Evolutionary conservation across 1,140 invertebrate species (phyloP).

Genomic region (Tribolium madens): DNA sequence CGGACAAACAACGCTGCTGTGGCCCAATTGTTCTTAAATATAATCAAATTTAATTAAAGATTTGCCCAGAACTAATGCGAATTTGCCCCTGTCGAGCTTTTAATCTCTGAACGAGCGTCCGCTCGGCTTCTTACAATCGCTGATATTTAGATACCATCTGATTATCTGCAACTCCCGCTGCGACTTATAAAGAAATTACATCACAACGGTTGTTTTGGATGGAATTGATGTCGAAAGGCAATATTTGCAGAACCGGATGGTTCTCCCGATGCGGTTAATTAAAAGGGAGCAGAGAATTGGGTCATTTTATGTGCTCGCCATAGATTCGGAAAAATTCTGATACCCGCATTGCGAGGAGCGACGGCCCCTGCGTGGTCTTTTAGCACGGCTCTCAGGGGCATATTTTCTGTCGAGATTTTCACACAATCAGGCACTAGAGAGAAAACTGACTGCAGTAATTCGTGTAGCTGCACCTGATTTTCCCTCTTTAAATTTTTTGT

Average conservation of each 20-base stretch:
- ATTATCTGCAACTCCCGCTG: neutral
- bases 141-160: conserved; percentile 3
- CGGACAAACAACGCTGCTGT: conserved; percentile 46
- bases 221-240: neutral
- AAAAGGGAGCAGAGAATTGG: conserved; percentile 6
- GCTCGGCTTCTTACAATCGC: neutral
- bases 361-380: conserved; percentile 10
- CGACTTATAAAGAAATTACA: conserved; percentile 11
- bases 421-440: conserved; percentile 7
- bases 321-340: conserved; percentile 8
- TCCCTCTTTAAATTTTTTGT: too few species aligned
- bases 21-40: conserved; percentile 49
- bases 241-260: neutral
- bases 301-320: neutral
- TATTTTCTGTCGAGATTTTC: conserved; percentile 12
- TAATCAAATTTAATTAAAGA: conserved; percentile 53
- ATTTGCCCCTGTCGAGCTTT: conserved; percentile 19
- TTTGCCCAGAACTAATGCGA: conserved; percentile 43
- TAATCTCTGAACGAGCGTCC: conserved; percentile 8
- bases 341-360: neutral
- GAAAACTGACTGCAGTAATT: neutral
- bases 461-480: neutral
- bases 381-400: neutral
- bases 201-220: conserved; percentile 2
- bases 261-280: conserved; percentile 22